Conservation (phyloP, 2,113 vertebrate genomes). For the Falcunculus frontatus region DNA sequence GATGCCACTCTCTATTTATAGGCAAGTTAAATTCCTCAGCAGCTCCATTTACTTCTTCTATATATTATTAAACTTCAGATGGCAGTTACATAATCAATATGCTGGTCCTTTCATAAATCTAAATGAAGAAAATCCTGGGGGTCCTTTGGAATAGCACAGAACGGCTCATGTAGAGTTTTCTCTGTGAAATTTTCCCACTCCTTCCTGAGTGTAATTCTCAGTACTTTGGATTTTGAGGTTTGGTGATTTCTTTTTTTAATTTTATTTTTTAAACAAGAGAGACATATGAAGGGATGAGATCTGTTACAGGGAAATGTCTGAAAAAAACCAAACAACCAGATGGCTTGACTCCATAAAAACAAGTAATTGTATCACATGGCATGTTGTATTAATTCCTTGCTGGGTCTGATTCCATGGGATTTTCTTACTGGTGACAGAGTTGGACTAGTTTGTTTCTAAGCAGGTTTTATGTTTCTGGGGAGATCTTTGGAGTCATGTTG, state of each 20-base stretch:
- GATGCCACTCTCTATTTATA: conserved; percentile 69
- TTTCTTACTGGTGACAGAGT: neutral
- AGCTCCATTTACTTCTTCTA: conserved; percentile 59
- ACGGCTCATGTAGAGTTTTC: neutral
- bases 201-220: neutral
- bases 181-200: neutral
- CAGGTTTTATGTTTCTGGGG: neutral
- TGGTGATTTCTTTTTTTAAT: neutral
- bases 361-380: neutral
- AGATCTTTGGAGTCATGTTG: neutral
- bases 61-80: conserved; percentile 64
- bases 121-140: conserved; percentile 48
- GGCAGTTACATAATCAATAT: conserved; percentile 67
- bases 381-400: neutral
- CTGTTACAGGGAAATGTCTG: neutral
- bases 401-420: neutral
- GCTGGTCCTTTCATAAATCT: conserved; percentile 54
- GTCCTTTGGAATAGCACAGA: neutral
- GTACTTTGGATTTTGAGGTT: neutral
- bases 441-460: neutral
- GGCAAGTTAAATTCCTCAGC: conserved; percentile 46
- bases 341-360: conserved; percentile 21
- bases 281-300: neutral
- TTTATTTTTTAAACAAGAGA: neutral
- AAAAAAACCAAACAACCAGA: neutral